phyloP scores from a whole-genome alignment of 2,888 invertebrate genomes.

The Athalia circularis region DNA sequence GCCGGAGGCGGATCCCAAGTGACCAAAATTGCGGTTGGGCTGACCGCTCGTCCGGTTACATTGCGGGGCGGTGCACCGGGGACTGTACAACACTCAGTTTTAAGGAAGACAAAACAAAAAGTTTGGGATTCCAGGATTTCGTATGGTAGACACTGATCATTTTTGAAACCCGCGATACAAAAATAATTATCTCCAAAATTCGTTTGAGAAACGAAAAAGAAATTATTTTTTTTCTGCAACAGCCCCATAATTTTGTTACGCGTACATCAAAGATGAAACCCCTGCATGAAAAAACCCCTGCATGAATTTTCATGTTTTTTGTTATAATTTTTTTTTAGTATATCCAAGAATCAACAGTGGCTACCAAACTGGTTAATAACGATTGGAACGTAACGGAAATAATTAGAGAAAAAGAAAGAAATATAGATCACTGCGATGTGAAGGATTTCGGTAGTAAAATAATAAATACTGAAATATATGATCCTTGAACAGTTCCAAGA shows the following conservation, averaged over 20 bases:
- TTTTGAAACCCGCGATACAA: not conserved
- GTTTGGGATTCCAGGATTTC: conserved; percentile 16
- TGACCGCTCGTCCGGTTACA: conserved; percentile 91
- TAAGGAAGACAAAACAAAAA: conserved; percentile 71
- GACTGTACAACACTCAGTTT: conserved; percentile 81
- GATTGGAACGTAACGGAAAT: conserved; percentile 45
- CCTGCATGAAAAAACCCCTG: no score
- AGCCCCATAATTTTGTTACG: not conserved
- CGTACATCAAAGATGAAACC: not conserved
- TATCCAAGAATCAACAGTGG: conserved; percentile 35
- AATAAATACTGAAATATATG: conserved; percentile 55
- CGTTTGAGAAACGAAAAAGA: no score
- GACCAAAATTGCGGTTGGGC: conserved; percentile 92
- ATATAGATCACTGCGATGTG: no score
- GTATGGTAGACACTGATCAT: conserved; percentile 41
- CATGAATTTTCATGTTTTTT: not conserved
- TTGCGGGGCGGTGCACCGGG: conserved; percentile 98
- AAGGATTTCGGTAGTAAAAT: conserved; percentile 30
- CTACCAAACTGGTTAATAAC: conserved; percentile 52
- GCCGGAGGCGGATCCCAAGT: conserved; percentile 95
- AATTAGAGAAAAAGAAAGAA: no score
- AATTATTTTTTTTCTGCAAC: no score
- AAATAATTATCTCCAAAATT: no score
- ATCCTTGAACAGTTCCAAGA: conserved; percentile 69
- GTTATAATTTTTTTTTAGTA: not conserved